phyloP scores from a whole-genome alignment of 2,797 vertebrate species.

The Hydrophis major region DNA sequence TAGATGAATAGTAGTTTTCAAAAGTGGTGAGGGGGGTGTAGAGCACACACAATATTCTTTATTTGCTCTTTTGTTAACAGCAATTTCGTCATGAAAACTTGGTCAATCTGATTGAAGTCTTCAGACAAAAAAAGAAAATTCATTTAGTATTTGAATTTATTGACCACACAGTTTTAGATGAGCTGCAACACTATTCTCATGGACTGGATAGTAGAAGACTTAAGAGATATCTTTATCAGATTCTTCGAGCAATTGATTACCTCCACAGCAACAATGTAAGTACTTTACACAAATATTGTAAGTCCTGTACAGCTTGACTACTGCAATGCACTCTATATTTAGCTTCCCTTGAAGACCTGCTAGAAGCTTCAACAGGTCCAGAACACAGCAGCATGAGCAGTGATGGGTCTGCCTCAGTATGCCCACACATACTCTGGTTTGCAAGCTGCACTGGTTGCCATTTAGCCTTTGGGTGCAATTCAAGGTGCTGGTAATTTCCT shows the following conservation, averaged over 20 bases:
- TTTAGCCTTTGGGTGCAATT: background rate
- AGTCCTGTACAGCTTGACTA: background rate
- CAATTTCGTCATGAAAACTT: slow-evolving; percentile 65
- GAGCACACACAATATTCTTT: slow-evolving; percentile 1
- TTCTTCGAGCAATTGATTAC: slow-evolving; percentile 60
- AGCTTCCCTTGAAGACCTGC: background rate
- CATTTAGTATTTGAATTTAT: slow-evolving; percentile 71
- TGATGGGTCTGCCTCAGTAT: background rate
- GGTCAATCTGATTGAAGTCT: slow-evolving; percentile 65
- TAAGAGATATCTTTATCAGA: slow-evolving; percentile 69
- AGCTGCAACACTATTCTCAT: slow-evolving; percentile 61
- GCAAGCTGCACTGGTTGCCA: background rate
- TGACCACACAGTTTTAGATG: slow-evolving; percentile 62
- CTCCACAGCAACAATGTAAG: slow-evolving; percentile 66
- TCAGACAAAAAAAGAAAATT: slow-evolving; percentile 67
- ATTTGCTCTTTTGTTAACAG: slow-evolving; percentile 56
- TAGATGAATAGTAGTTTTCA: background rate
- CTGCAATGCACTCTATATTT: background rate
- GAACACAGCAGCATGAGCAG: background rate
- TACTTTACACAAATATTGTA: slow-evolving; percentile 32
- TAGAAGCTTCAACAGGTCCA: background rate
- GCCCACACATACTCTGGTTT: background rate
- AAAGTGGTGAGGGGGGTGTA: background rate
- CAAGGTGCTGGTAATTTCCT: background rate
- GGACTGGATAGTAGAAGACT: slow-evolving; percentile 63